Conservation (phyloP, 1,140 invertebrate genomes). For the Drosophila lowei region DNA sequence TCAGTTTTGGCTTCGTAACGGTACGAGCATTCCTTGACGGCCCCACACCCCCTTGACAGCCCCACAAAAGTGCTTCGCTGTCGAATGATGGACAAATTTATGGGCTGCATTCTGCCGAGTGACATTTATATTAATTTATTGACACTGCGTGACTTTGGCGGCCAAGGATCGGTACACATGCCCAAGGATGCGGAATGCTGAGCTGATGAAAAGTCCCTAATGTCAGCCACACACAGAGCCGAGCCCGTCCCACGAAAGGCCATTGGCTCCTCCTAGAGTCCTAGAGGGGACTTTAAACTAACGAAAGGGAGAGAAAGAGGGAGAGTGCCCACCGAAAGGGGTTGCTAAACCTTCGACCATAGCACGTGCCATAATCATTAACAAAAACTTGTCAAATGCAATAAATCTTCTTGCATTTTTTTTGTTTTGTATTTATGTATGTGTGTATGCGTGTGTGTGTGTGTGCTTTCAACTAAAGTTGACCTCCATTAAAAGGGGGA, state of each 20-base stretch:
- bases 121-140: constrained; percentile 62
- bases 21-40: constrained; percentile 9
- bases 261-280: neutral
- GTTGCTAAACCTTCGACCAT: constrained; percentile 43
- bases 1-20: constrained; percentile 54
- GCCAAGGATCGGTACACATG: constrained; percentile 35
- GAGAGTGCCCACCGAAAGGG: constrained; percentile 11
- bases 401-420: constrained; percentile 57
- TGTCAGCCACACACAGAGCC: constrained; percentile 12
- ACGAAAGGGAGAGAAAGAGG: neutral
- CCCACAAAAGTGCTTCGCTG: constrained; percentile 49
- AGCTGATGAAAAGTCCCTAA: constrained; percentile 29
- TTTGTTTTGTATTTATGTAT: too few relatives aligned
- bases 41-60: neutral
- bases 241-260: constrained; percentile 3
- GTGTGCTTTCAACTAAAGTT: constrained; percentile 23
- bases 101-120: constrained; percentile 47
- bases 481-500: constrained; percentile 52
- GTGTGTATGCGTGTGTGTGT: too few relatives aligned
- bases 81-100: constrained; percentile 52
- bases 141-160: constrained; percentile 47
- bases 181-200: constrained; percentile 43
- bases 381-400: constrained; percentile 56
- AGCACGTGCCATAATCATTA: constrained; percentile 53
- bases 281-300: constrained; percentile 28